phyloP scores from a whole-genome alignment of 2,113 vertebrate genomes.

The Melanotaenia duboulayi region DNA sequence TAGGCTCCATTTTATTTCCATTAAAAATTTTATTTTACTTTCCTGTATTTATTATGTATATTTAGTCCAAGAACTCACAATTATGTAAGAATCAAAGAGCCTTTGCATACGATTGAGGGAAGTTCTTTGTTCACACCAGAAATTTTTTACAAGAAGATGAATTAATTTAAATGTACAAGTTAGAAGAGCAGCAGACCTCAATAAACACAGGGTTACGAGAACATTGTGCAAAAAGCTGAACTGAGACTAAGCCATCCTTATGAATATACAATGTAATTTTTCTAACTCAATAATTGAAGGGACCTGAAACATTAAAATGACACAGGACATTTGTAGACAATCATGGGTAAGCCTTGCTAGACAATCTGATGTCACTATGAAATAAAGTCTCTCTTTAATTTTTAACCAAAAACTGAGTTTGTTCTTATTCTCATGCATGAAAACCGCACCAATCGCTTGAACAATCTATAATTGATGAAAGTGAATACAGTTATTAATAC shows the following conservation, averaged over 20 bases:
- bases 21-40: not conserved
- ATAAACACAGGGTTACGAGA: slow-evolving; percentile 4
- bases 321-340: slow-evolving; percentile 54
- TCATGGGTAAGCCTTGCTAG: slow-evolving; percentile 48
- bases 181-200: slow-evolving; percentile 1
- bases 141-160: not conserved
- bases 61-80: not conserved
- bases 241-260: slow-evolving; percentile 33
- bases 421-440: slow-evolving; percentile 52
- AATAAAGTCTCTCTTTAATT: slow-evolving; percentile 46
- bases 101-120: not conserved
- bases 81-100: not conserved
- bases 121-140: not conserved
- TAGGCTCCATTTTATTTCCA: not conserved
- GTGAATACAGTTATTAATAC: slow-evolving; percentile 37
- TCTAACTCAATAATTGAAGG: slow-evolving; percentile 63
- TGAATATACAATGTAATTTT: slow-evolving; percentile 63
- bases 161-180: slow-evolving; percentile 10
- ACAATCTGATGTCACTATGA: slow-evolving; percentile 60
- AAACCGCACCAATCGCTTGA: slow-evolving; percentile 17
- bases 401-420: slow-evolving; percentile 57
- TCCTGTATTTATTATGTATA: slow-evolving; percentile 1
- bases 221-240: slow-evolving; percentile 10
- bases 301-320: slow-evolving; percentile 68
- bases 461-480: slow-evolving; percentile 51